phyloP scores from a whole-genome alignment of 35 echinoderm and acorn worm species.

The Ophioderma brevispina region DNA sequence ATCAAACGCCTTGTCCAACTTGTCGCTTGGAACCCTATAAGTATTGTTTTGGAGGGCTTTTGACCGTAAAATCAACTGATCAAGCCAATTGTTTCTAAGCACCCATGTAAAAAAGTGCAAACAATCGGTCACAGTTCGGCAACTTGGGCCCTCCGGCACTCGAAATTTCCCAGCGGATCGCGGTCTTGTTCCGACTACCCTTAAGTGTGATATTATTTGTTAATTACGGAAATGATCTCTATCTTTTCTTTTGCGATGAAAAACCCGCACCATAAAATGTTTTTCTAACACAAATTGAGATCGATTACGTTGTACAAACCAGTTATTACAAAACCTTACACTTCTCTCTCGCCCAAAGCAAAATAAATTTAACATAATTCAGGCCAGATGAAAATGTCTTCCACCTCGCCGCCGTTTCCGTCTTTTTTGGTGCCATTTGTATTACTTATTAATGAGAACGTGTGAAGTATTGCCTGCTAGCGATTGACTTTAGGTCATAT shows the following conservation, averaged over 20 bases:
- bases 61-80: neutral
- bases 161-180: neutral
- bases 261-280: neutral
- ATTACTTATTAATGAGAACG: too few relatives aligned
- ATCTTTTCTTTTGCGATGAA: neutral
- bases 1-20: neutral
- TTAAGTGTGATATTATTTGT: neutral
- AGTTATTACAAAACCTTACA: neutral
- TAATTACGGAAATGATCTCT: neutral
- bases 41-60: neutral
- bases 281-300: slow-evolving; percentile 6
- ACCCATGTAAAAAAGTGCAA: neutral
- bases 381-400: too few relatives aligned
- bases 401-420: too few relatives aligned
- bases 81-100: neutral
- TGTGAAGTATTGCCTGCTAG: too few relatives aligned
- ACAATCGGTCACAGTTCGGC: neutral
- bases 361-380: neutral
- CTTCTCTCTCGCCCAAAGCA: neutral
- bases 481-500: too few relatives aligned
- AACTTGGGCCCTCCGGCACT: neutral
- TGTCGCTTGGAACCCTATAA: neutral
- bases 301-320: neutral
- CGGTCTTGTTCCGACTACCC: neutral
- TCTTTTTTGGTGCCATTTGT: too few relatives aligned